These are phyloP conservation scores for Dicerorhinus sumatrensis DNA, from an alignment of 2,113 vertebrate genomes.

Conservation along the genomic window DNA sequence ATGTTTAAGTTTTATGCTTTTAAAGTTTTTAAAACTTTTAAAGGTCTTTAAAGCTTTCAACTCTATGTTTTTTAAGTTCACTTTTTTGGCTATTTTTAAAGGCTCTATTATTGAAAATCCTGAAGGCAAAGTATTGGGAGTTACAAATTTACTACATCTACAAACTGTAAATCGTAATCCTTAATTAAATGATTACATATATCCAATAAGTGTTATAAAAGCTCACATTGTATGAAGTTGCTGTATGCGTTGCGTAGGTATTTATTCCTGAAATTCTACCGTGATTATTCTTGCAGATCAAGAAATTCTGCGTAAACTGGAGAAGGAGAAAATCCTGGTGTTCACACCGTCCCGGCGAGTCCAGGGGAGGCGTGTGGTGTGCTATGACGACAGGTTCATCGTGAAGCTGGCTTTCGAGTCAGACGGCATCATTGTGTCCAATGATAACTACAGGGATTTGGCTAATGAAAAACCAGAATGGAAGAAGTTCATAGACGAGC, in stretches of 20 bases:
- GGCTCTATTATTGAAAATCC: neutral
- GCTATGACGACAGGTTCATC: constrained; percentile 98
- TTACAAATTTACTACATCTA: neutral
- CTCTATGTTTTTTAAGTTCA: neutral
- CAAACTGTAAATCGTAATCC: neutral
- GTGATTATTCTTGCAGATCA: constrained; percentile 90
- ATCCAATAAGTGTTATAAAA: neutral
- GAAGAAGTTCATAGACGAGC: constrained; percentile 99
- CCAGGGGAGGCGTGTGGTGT: constrained; percentile 97
- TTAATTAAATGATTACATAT: neutral
- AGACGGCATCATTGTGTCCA: constrained; percentile 98
- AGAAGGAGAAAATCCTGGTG: constrained; percentile 98
- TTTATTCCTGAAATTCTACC: neutral
- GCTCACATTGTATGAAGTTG: neutral
- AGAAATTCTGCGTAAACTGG: constrained; percentile 95
- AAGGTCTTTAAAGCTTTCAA: neutral
- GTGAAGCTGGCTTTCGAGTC: constrained; percentile 98
- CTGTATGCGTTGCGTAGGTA: neutral
- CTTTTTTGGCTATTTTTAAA: neutral
- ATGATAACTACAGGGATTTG: constrained; percentile 98
- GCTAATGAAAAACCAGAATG: constrained; percentile 98
- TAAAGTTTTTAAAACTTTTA: neutral
- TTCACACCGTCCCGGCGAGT: constrained; percentile 97
- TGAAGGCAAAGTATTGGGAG: neutral
- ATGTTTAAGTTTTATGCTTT: neutral